A percentile compares a stretch with the other conserved stretches of the same genome.
Evolutionary conservation across 2,888 invertebrate genomes (phyloP).

Genomic region (Thalpophila matura): DNA sequence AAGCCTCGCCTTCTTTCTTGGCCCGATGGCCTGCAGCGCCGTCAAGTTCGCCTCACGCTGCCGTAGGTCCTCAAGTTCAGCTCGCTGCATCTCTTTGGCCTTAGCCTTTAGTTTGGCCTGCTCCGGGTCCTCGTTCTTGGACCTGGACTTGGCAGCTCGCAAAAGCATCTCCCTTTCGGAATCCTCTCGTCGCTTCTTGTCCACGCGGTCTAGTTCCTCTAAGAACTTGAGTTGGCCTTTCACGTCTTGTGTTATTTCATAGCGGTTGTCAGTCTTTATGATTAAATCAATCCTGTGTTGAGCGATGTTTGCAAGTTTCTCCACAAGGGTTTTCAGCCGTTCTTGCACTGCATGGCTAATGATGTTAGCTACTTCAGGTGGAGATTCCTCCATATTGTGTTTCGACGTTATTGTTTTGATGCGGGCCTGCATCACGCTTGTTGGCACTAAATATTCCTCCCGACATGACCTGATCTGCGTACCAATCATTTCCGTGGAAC

Average conservation of each 20-base stretch:
- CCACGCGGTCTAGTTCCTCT: conserved; percentile 98
- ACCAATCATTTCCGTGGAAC: conserved; percentile 96
- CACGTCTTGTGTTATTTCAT: conserved; percentile 97
- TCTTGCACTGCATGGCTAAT: conserved; percentile 98
- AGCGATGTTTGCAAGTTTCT: conserved; percentile 97
- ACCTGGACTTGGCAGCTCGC: conserved; percentile 98
- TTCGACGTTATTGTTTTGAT: conserved; percentile 94
- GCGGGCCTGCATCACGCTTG: conserved; percentile 94
- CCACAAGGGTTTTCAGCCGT: conserved; percentile 96
- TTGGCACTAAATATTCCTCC: conserved; percentile 96
- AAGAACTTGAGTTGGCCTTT: conserved; percentile 98
- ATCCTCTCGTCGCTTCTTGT: conserved; percentile 98
- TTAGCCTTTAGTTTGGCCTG: conserved; percentile 99
- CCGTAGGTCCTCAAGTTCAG: conserved; percentile 98
- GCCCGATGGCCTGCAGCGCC: conserved; percentile 98
- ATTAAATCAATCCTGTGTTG: conserved; percentile 98
- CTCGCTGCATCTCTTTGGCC: conserved; percentile 97
- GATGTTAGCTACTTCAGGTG: conserved; percentile 96
- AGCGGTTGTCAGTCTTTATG: conserved; percentile 95
- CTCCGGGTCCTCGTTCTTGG: conserved; percentile 99
- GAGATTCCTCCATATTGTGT: conserved; percentile 96
- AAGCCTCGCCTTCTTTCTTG: conserved; percentile 97
- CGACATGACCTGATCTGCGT: conserved; percentile 97
- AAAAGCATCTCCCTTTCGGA: conserved; percentile 98
- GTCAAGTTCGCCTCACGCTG: conserved; percentile 98